Percentiles rank a stretch among this genome's conserved stretches.
Evolutionary conservation across 2,888 invertebrate species (phyloP).

Genomic region (Gortyna flavago): DNA sequence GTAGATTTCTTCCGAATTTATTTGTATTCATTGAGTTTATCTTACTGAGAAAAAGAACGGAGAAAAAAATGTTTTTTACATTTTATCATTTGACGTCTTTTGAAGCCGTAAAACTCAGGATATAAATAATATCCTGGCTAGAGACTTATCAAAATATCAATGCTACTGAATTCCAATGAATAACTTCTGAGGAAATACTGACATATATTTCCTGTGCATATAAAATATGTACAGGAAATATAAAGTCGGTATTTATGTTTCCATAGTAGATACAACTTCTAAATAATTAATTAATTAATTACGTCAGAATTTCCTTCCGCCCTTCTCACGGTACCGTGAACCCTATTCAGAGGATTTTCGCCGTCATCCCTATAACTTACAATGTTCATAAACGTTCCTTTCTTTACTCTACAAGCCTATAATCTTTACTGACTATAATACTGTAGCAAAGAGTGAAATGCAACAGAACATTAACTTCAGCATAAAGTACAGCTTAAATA

Average conservation of each 20-base stretch:
- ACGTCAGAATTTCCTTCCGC: neutral
- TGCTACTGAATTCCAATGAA: neutral
- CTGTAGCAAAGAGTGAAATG: constrained; percentile 21
- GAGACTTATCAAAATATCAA: neutral
- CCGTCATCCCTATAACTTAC: neutral
- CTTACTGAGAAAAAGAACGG: neutral
- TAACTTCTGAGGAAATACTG: neutral
- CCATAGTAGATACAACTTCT: neutral
- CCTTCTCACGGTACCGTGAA: neutral
- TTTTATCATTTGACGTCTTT: neutral
- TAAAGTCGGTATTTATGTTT: too few relatives aligned
- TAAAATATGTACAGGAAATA: too few relatives aligned
- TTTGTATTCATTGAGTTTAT: neutral
- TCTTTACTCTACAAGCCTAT: neutral
- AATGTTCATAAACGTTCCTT: neutral
- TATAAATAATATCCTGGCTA: neutral
- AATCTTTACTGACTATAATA: constrained; percentile 18
- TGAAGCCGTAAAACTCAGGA: neutral
- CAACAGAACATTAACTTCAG: constrained; percentile 26
- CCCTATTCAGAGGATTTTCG: constrained; percentile 5
- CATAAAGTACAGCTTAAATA: constrained; percentile 17
- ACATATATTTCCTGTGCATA: neutral
- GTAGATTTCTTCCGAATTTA: constrained; percentile 7
- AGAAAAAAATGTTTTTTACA: neutral
- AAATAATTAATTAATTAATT: neutral